Base-by-base conservation (phyloP, 2,797 vertebrate genomes). In the Pseudochaenichthys georgianus region DNA sequence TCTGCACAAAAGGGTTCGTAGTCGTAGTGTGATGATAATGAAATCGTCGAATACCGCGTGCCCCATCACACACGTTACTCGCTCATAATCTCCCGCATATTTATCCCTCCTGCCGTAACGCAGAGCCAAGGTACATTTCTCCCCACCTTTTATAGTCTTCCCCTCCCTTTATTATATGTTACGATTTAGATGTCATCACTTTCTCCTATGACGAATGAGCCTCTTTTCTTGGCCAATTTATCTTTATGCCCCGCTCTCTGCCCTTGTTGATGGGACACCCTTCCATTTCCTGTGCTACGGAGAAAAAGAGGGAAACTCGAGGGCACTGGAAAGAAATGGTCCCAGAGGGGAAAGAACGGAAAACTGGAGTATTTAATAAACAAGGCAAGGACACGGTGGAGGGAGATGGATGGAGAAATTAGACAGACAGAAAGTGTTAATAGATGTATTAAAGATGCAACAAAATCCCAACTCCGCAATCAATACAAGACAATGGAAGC, bases 181-280 rank as follows among this genome's bases (percentile, higher is more conserved):
- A 80, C 61, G 80, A 78, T 73, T 43, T 23, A 68, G 65, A 84
- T 70, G 71, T 89, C 88, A 90, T 89, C 82, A 54, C 78, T 83
- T 88, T 77, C 62, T 82, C 60, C 63, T 13, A 15, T 78, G 84
- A 90, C 65, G 13, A 88, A 83, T 61, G 71, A 84, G 65, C 51
- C 79, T 43, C 69, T 59, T 21, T 68, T 63, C 76, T 67, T 51
- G 21, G 81, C 69, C 78, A 66, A 80, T 90, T 87, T 84, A 87
- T 89, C 89, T 74, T 71, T 55, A 67, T 47, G 57, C 67, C 82
- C 86, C 5, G 77, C 84, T 72, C 84, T 15, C 70, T 43, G 77
- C 69, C 73, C 78, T 61, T 81, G 84, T 78, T 78, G 71, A 73
- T 3, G 41, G 59, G 23, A 73, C 50, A 69, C 73, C 75, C 78